Evolutionary conservation across 2,113 vertebrate genomes (phyloP), one percentile per base, ranked within the genome.

Genomic region (Ursus arctos): DNA sequence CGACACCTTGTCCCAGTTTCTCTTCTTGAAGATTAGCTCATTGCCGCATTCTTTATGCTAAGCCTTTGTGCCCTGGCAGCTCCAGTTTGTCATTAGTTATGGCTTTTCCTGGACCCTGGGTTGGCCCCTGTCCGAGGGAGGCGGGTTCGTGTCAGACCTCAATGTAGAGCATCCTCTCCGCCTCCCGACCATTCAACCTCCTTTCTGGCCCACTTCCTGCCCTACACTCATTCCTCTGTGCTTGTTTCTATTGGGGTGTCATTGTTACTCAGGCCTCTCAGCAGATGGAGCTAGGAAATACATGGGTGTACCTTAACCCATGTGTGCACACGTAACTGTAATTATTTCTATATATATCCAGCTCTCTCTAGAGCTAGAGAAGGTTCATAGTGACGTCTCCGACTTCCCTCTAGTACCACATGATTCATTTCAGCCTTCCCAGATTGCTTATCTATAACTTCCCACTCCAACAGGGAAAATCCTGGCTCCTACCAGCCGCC

Each of bases 1-100:
- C 4, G 5, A 43, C 84, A 93, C 96, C 96, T 97, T 95, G 97
- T 63, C 91, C 98, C 84, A 67, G 40, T 93, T 97, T 96, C 83
- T 90, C 91, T 95, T 57, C 94, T n/a, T 47, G 10, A 76, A 53
- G 81, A 94, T 98, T 87, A 98, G 93, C 80, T 98, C 98, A 98
- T 40, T 67, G 76, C 95, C 2, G 3, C 92, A 77, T 82, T 81
- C 90, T 88, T 81, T 36, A 59, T 88, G 63, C 79, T 31, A 33
- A 77, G 76, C 88, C 80, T 87, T 72, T 94, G 91, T 81, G 74
- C 63, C 88, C 91, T 95, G 91, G 95, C 92, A 97, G 95, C 84
- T 97, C 81, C 88, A 72, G 53, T 93, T 31, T 77, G 93, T 97
- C 97, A 88, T 67, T 82, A 53, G 65, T 76, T 71, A 49, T 14